Conservation (phyloP, 92 coral and sea anemone species). For the Phenganax stokvisi region DNA sequence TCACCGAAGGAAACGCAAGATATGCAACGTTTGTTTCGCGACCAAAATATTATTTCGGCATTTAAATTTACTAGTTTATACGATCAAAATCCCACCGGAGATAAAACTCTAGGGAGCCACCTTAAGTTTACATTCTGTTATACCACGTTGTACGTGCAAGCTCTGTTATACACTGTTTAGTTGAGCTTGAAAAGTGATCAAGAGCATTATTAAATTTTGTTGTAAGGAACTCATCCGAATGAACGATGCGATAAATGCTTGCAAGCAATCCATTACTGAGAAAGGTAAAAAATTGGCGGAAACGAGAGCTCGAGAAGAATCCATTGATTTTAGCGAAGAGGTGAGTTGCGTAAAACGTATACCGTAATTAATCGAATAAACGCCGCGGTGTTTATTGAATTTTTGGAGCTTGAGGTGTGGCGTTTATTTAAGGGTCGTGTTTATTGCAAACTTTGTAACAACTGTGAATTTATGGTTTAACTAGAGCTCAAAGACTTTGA, state of each 20-base stretch:
- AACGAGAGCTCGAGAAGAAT: slow-evolving; percentile 14
- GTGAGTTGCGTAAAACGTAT: neutral
- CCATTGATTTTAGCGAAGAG: slow-evolving; percentile 23
- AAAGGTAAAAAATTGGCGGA: slow-evolving; percentile 53
- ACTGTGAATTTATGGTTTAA: no score
- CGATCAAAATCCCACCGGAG: no score
- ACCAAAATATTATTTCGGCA: no score
- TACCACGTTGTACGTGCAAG: neutral
- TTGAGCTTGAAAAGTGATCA: neutral
- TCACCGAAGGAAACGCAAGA: no score
- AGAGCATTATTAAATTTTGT: neutral
- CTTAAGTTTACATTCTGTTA: neutral
- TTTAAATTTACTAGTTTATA: no score
- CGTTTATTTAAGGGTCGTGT: no score
- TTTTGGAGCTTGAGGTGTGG: no score
- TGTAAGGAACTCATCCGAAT: slow-evolving; percentile 67
- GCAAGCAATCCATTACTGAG: slow-evolving; percentile 64
- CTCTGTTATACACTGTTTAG: neutral
- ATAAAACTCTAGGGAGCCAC: no score
- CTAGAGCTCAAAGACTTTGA: no score
- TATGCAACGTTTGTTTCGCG: no score
- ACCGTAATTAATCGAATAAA: no score
- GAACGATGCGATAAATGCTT: slow-evolving; percentile 60
- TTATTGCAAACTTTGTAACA: no score
- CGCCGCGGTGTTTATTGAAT: neutral